Conservation (phyloP, 2,797 vertebrate genomes). For the Protosalanx chinensis region DNA sequence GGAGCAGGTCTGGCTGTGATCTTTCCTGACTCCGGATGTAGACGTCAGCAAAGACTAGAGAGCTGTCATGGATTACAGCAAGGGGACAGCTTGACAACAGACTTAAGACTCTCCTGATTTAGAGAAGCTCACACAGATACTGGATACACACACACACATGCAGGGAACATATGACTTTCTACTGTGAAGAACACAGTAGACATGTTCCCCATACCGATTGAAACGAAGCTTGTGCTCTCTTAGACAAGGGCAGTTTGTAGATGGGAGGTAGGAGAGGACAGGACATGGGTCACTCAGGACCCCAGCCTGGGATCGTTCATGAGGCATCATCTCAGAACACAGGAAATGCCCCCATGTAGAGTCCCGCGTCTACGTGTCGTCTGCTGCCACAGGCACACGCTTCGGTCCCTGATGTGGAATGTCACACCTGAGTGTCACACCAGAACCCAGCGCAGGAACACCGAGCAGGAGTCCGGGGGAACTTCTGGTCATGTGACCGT, state of each 20-base stretch:
- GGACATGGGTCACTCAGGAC: slow-evolving; percentile 31
- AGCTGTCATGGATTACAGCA: slow-evolving; percentile 56
- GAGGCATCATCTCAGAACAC: slow-evolving; percentile 21
- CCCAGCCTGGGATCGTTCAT: slow-evolving; percentile 43
- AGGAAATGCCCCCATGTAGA: slow-evolving; percentile 39
- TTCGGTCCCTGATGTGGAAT: slow-evolving; percentile 48
- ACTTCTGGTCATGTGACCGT: slow-evolving; percentile 15
- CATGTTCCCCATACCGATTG: too few relatives aligned
- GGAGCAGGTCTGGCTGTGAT: slow-evolving; percentile 37
- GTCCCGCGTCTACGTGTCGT: slow-evolving; percentile 12
- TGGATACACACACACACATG: not conserved
- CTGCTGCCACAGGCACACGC: slow-evolving; percentile 16
- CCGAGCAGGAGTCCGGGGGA: slow-evolving; percentile 4
- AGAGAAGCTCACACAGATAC: not conserved
- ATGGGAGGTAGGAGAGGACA: too few relatives aligned
- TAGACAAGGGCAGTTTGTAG: too few relatives aligned
- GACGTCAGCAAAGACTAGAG: slow-evolving; percentile 22
- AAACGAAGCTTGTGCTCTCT: too few relatives aligned
- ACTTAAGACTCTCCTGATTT: not conserved
- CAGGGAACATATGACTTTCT: too few relatives aligned
- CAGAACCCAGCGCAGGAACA: slow-evolving; percentile 22
- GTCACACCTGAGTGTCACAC: slow-evolving; percentile 44
- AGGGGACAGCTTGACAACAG: slow-evolving; percentile 39
- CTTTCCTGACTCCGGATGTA: slow-evolving; percentile 28
- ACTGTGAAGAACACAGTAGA: too few relatives aligned